phyloP scores from a whole-genome alignment of 2,797 vertebrate genomes.

The Scolopax rusticola region DNA sequence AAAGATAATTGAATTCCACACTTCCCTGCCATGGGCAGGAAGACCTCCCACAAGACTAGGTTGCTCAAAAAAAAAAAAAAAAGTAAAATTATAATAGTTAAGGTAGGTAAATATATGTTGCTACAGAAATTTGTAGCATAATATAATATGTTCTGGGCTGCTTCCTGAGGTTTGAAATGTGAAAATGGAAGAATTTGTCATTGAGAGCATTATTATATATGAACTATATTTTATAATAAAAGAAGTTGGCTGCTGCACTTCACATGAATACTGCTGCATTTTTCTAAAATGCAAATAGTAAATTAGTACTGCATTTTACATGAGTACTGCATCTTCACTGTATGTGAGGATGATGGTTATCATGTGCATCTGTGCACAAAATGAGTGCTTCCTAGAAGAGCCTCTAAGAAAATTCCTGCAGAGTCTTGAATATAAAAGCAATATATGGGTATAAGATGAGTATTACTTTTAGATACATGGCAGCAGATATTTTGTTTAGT shows the following conservation, averaged over 20 bases:
- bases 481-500: background rate
- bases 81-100: background rate
- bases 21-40: background rate
- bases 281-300: background rate
- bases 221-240: background rate
- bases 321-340: background rate
- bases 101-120: background rate
- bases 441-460: background rate
- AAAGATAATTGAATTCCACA: background rate
- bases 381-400: background rate
- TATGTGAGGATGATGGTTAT: background rate
- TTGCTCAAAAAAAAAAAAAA: background rate
- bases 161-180: background rate
- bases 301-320: background rate
- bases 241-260: background rate
- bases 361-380: background rate
- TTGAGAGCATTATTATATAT: background rate
- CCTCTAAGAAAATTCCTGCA: background rate
- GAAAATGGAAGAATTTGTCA: background rate
- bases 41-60: background rate
- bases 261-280: background rate
- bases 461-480: background rate
- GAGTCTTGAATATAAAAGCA: background rate
- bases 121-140: background rate
- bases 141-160: background rate